phyloP scores from a whole-genome alignment of 1,140 invertebrate genomes.

The Luehdorfia chinensis region DNA sequence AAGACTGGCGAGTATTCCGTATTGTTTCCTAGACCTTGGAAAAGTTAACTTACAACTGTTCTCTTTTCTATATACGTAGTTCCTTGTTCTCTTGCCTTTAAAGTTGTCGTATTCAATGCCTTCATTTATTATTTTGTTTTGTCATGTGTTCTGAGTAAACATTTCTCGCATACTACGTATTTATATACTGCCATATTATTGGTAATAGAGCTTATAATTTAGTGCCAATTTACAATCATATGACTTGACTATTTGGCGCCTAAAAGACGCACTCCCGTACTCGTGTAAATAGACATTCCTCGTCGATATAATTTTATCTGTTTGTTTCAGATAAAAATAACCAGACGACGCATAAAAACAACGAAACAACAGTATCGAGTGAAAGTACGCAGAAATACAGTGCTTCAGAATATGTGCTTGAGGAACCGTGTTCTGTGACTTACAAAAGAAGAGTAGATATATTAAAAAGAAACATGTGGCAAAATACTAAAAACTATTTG shows the following conservation, averaged over 20 bases:
- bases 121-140: no score
- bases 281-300: conserved; percentile 12
- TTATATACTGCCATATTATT: no score
- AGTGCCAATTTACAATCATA: conserved; percentile 49
- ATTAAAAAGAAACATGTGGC: conserved; percentile 56
- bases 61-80: conserved; percentile 13
- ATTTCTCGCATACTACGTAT: no score
- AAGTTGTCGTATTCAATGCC: no score
- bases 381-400: conserved; percentile 49
- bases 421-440: conserved; percentile 14
- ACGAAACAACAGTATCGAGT: conserved; percentile 32
- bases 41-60: neutral
- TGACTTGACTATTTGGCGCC: conserved; percentile 60
- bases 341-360: conserved; percentile 61
- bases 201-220: no score
- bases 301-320: conserved; percentile 51
- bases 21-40: conserved; percentile 38
- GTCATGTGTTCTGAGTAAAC: neutral
- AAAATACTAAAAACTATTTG: conserved; percentile 57
- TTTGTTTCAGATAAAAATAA: conserved; percentile 71
- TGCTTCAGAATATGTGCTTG: conserved; percentile 14
- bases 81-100: conserved; percentile 1
- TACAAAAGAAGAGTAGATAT: conserved; percentile 26
- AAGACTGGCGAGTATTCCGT: conserved; percentile 48
- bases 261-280: conserved; percentile 41